Conservation (phyloP, 2,888 invertebrate species). For the Drosophila recens region DNA sequence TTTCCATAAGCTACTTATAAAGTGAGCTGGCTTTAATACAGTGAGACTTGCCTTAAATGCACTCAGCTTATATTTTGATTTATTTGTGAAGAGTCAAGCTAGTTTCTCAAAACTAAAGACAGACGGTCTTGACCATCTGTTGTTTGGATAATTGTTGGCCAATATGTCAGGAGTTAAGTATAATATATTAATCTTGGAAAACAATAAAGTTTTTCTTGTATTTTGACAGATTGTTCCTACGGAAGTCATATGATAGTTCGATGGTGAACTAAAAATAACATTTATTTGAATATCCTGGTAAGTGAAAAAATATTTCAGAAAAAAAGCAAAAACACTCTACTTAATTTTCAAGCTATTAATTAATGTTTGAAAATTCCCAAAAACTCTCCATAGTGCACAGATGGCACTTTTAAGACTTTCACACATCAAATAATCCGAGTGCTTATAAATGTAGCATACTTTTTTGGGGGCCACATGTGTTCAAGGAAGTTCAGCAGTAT, state of each 20-base stretch:
- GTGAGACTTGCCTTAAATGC: neutral
- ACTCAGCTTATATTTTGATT: neutral
- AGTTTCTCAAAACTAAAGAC: neutral
- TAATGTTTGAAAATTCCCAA: neutral
- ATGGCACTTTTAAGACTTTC: neutral
- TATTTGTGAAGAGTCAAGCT: neutral
- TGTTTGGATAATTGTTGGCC: no score
- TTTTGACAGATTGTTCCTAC: no score
- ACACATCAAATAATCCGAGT: neutral
- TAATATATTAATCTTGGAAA: no score
- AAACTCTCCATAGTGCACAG: neutral
- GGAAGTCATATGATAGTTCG: no score
- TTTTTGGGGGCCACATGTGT: neutral
- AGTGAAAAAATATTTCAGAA: no score
- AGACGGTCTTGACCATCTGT: no score
- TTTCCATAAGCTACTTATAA: constrained; percentile 23
- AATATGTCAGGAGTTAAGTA: no score
- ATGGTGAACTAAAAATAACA: no score
- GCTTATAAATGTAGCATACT: constrained; percentile 1
- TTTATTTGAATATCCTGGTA: no score
- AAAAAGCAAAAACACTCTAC: no score
- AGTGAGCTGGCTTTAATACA: constrained; percentile 9
- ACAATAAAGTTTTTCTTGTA: no score
- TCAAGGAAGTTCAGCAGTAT: neutral
- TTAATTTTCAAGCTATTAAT: neutral